phyloP scores from a whole-genome alignment of 2,113 vertebrate species.

The Nesoenas mayeri region DNA sequence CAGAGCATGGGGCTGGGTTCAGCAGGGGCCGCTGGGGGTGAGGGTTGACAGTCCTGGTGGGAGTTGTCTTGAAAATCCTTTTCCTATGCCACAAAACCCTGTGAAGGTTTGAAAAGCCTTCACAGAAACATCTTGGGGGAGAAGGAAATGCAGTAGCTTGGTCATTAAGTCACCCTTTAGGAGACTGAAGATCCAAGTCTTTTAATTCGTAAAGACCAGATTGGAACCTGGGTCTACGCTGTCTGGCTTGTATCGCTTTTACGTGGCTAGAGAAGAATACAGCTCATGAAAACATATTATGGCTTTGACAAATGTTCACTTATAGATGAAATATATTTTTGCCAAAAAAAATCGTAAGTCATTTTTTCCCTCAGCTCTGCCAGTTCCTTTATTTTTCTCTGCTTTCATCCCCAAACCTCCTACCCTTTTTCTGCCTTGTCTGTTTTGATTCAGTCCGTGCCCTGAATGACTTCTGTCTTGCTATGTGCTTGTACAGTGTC shows the following conservation, averaged over 20 bases:
- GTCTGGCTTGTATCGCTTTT: not conserved
- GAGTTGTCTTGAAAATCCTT: not conserved
- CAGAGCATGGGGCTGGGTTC: not conserved
- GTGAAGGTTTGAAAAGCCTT: not conserved
- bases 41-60: not conserved
- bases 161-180: not conserved
- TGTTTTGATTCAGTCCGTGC: conserved; percentile 54
- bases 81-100: not conserved
- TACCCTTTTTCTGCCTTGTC: conserved; percentile 46
- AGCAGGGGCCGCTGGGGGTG: too few relatives aligned
- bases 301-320: conserved; percentile 33
- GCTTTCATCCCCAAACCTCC: conserved; percentile 50
- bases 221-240: not conserved
- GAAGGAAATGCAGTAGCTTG: not conserved
- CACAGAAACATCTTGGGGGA: fast-evolving
- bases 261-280: not conserved
- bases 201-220: not conserved
- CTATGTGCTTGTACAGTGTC: conserved; percentile 46
- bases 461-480: conserved; percentile 53
- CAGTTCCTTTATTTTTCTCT: conserved; percentile 42
- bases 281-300: not conserved
- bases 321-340: conserved; percentile 37
- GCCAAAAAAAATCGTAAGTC: not conserved
- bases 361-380: not conserved
- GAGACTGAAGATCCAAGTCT: not conserved